These are phyloP conservation scores for Melanotaenia parkinsoni DNA, from an alignment of 2,797 vertebrate species.

Conservation along the genomic window DNA sequence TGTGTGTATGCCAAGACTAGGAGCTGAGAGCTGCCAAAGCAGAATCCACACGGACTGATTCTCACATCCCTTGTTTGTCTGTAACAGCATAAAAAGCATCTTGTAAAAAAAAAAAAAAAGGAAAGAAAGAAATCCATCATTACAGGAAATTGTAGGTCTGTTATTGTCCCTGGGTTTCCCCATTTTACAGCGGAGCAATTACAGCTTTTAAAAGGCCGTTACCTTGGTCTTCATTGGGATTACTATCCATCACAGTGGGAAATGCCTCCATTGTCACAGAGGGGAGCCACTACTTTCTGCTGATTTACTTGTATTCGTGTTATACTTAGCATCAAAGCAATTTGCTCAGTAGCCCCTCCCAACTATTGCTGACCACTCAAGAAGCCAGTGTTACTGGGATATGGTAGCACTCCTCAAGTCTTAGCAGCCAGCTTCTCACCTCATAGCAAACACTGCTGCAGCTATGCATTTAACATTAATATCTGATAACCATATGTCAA, in stretches of 20 bases:
- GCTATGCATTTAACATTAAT: conserved; percentile 30
- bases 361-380: conserved; percentile 69
- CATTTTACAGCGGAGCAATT: conserved; percentile 76
- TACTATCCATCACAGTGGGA: conserved; percentile 73
- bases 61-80: conserved; percentile 65
- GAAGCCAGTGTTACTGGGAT: conserved; percentile 65
- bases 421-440: conserved; percentile 55
- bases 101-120: conserved; percentile 61
- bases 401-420: conserved; percentile 45
- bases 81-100: conserved; percentile 67
- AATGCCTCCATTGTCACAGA: conserved; percentile 81
- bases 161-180: conserved; percentile 68
- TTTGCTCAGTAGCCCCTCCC: conserved; percentile 58
- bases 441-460: conserved; percentile 53
- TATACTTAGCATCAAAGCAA: conserved; percentile 76
- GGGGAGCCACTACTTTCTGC: conserved; percentile 71
- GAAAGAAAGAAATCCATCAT: conserved; percentile 54
- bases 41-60: conserved; percentile 48
- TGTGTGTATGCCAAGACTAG: conserved; percentile 27
- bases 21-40: conserved; percentile 29
- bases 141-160: conserved; percentile 77
- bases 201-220: conserved; percentile 76
- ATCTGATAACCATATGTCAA: conserved; percentile 48
- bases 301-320: conserved; percentile 74
- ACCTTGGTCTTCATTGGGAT: conserved; percentile 76